Evolutionary conservation across 1,140 invertebrate species (phyloP), one percentile per base, ranked within the genome.

Genomic region (Euborellia annulipes): DNA sequence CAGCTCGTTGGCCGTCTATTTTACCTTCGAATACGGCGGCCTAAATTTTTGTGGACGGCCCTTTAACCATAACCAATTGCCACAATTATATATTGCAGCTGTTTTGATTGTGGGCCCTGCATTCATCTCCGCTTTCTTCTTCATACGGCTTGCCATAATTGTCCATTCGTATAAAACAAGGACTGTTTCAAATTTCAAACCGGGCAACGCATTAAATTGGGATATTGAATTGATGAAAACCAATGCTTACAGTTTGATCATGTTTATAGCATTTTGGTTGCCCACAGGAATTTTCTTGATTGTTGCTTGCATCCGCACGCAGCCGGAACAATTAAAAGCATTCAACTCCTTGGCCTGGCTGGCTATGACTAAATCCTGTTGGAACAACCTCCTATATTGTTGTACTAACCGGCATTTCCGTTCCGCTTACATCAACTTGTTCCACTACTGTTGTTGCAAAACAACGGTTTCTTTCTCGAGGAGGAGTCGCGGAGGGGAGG

Each of bases 401-500:
- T 61, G 73, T 0, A 59, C 70, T 2, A 76, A 81, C 54, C 63
- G 71, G 0, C 74, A 78, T 56, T 85, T 83, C 54, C 66, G 80
- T n/a, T 75, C 70, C 47, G 80, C 81, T 3, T 88, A 81, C 56
- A 66, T 78, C 17, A 79, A 83, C 55, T 61, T 86, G 8, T 86
- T 85, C 55, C 74, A 85, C 52, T 86, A 87, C 52, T 86, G 82
- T 56, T 86, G 79, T 55, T 85, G 82, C 62, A 86, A 86, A 59
- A 84, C 76, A 4, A 79, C 77, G 3, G 73, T 85, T 6, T 75
- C 77, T 18, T 76, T 80, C 45, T 75, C 78, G 0, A 3, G 59
- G 62, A 7, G 64, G 63, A n/a, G 57, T 2, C 7, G 37, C 7
- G 7, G 9, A 20, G 14, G 3, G 18, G 11, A 2, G 18, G 22